These are phyloP conservation scores for Tringa solitaria DNA, from an alignment of 2,113 vertebrate species.

Conservation along the genomic window DNA sequence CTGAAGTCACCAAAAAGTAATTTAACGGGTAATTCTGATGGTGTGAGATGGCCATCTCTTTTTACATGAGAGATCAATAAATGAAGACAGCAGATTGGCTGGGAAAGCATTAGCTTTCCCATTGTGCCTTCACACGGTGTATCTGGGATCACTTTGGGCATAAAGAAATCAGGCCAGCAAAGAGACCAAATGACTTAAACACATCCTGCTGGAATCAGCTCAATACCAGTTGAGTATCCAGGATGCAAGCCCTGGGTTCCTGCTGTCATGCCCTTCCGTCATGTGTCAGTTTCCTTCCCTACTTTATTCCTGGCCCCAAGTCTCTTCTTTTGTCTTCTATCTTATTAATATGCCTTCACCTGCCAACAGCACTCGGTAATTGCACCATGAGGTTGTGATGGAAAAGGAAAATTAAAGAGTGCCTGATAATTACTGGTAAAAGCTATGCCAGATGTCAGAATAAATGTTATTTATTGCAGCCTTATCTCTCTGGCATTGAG, in stretches of 20 bases:
- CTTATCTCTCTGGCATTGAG: neutral
- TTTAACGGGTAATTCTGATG: neutral
- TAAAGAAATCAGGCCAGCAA: neutral
- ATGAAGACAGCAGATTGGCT: neutral
- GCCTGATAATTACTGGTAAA: neutral
- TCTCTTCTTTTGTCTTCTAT: neutral
- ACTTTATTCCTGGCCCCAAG: neutral
- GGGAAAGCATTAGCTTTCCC: neutral
- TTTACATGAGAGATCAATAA: neutral
- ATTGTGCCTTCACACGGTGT: accelerated
- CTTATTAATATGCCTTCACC: neutral
- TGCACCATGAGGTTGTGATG: neutral
- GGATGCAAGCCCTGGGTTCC: constrained; percentile 40
- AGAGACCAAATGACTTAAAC: neutral
- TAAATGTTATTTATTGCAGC: neutral
- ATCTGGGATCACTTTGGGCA: neutral
- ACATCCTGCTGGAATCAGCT: constrained; percentile 1
- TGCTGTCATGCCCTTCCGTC: constrained; percentile 18
- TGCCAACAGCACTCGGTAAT: neutral
- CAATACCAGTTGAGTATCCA: neutral
- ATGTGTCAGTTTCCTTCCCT: constrained; percentile 36
- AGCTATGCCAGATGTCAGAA: neutral
- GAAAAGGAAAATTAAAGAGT: neutral
- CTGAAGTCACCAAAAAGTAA: neutral
- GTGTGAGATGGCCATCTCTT: neutral